These are phyloP conservation scores for Lagenorhynchus albirostris DNA, from an alignment of 2,113 vertebrate genomes.

Conservation along the genomic window DNA sequence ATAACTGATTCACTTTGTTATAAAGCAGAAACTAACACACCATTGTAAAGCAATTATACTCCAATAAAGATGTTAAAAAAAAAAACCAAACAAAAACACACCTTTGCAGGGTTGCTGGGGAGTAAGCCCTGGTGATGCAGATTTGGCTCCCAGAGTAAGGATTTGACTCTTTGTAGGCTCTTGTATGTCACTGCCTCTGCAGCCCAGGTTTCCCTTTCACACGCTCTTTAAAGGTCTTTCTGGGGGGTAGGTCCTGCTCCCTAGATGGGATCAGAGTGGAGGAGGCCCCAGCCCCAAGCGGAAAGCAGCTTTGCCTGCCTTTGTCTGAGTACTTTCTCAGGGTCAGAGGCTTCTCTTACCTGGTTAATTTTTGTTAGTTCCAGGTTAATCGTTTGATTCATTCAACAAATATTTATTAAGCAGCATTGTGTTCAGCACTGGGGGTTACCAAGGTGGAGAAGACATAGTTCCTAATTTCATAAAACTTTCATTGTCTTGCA, in stretches of 20 bases:
- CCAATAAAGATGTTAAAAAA: no score
- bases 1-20: no score
- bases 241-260: background rate
- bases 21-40: no score
- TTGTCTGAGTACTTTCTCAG: background rate
- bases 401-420: background rate
- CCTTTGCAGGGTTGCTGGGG: background rate
- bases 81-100: background rate
- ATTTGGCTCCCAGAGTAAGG: background rate
- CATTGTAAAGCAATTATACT: no score
- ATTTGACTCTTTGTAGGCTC: background rate
- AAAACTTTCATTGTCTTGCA: background rate
- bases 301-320: background rate
- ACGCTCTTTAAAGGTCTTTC: background rate
- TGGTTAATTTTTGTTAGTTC: background rate
- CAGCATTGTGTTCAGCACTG: background rate
- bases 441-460: background rate
- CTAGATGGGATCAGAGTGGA: background rate
- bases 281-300: background rate
- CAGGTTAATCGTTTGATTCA: background rate
- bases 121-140: background rate
- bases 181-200: background rate
- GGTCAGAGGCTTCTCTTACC: background rate
- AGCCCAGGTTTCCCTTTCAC: background rate
- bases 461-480: background rate